Percentiles rank a stretch among this genome's conserved stretches.
phyloP scores from a whole-genome alignment of 2,113 vertebrate species.

The Phodopus roborovskii region DNA sequence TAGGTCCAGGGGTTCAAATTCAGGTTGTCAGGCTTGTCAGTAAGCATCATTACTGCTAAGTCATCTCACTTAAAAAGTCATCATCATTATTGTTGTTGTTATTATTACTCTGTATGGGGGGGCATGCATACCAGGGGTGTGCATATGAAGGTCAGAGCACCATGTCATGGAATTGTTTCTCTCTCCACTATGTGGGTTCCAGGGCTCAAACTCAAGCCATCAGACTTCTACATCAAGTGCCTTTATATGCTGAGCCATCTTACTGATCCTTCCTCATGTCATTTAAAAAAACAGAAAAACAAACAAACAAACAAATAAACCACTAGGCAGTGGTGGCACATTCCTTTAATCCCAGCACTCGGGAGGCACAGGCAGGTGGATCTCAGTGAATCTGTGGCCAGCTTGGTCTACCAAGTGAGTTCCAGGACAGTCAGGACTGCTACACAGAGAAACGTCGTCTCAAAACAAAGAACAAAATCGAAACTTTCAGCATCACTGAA shows the following conservation, averaged over 20 bases:
- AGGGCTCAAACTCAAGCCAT: not conserved
- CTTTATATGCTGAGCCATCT: not conserved
- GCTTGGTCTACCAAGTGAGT: too few species aligned
- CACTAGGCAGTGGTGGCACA: too few species aligned
- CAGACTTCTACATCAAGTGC: not conserved
- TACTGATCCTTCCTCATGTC: not conserved
- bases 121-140: too few species aligned
- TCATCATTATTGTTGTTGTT: not conserved
- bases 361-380: too few species aligned
- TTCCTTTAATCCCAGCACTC: too few species aligned
- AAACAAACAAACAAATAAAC: too few species aligned
- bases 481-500: constrained; percentile 17
- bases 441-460: too few species aligned
- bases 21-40: not conserved
- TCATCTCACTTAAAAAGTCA: not conserved
- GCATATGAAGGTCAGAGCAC: not conserved
- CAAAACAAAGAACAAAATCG: not conserved
- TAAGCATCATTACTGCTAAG: not conserved
- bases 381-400: too few species aligned
- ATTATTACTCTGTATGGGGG: not conserved
- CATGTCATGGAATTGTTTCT: not conserved
- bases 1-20: not conserved
- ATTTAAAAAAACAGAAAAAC: not conserved
- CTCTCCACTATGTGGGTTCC: not conserved
- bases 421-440: too few species aligned